Conservation (phyloP, 2,888 invertebrate species). For the Cataglyphis livida region DNA sequence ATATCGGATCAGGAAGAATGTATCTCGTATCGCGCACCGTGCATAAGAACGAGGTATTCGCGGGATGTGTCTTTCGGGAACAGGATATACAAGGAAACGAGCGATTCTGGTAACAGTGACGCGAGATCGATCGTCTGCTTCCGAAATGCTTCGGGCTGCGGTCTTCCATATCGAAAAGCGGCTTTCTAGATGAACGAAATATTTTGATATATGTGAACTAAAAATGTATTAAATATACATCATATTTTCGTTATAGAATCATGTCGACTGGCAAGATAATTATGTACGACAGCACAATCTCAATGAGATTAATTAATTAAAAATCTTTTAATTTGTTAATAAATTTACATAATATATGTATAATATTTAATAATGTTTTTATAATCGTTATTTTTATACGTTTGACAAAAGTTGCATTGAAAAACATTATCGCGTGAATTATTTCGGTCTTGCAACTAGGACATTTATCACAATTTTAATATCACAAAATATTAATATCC, state of each 20-base stretch:
- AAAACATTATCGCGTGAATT: background rate
- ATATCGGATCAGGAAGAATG: slow-evolving; percentile 28
- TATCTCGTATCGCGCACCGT: slow-evolving; percentile 20
- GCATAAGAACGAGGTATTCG: slow-evolving; percentile 52
- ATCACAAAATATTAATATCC: background rate
- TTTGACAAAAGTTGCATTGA: background rate
- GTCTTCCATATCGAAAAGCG: slow-evolving; percentile 2
- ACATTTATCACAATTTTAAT: background rate
- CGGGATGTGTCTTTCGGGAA: slow-evolving; percentile 49
- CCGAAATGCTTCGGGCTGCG: slow-evolving; percentile 43
- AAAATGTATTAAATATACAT: background rate
- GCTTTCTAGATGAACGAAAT: background rate
- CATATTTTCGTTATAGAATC: background rate
- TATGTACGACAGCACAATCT: background rate
- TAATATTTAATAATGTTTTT: background rate
- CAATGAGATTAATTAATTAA: background rate
- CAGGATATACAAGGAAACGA: slow-evolving; percentile 56
- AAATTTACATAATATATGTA: background rate
- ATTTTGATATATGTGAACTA: background rate
- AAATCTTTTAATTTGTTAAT: slow-evolving; percentile 7
- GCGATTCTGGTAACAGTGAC: slow-evolving; percentile 57
- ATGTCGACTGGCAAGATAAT: background rate
- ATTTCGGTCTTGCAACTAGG: background rate
- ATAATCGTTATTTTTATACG: background rate
- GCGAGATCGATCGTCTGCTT: slow-evolving; percentile 63